Evolutionary conservation across 2,797 vertebrate species (phyloP), one percentile per base, ranked within the genome.

Genomic region (Molossus alvarezi): DNA sequence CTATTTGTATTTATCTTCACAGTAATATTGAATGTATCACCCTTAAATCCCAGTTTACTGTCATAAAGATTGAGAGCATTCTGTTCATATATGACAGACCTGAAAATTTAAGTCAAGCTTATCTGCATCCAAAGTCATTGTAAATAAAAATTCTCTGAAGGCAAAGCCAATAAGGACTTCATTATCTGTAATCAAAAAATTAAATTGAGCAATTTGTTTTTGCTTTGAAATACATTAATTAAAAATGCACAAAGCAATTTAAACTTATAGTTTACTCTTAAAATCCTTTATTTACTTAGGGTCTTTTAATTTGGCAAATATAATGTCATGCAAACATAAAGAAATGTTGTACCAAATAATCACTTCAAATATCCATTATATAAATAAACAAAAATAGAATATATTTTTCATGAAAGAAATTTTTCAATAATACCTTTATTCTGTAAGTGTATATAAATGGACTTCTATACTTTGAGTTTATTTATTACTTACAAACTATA

Each of bases 191-290:
- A 55, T 48, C 45, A 85, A 12, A 67, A 75, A 94, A 80, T 69
- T 67, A 55, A 89, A 37, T 75, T 80, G 6, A 9, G 9, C 5
- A 82, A 82, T 60, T 55, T 37, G 71, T 82, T 85, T 91, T 80
- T 71, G 7, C 9, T 94, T 69, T 90, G 75, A 94, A 75, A 62
- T 83, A 88, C 58, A 5, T 60, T 69, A 87, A 48, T 57, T 62
- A 27, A 75, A 76, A 91, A 15, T 75, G 17, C 0, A 23, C 29
- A 73, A 14, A 71, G 33, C 21, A 85, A 37, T 62, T 85, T 23
- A 62, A 79, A 73, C 48, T 55, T 48, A 45, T 53, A 57, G 1
- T 48, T 90, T 76, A 2, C 29, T 45, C 90, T 88, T 29, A 53
- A 79, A 95, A 86, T 87, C 25, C 29, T 58, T 5, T 17, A 20